A percentile compares a stretch with the other conserved stretches of the same genome.
Conservation (phyloP, 2,797 vertebrate species). For the Danio jaintianensis region DNA sequence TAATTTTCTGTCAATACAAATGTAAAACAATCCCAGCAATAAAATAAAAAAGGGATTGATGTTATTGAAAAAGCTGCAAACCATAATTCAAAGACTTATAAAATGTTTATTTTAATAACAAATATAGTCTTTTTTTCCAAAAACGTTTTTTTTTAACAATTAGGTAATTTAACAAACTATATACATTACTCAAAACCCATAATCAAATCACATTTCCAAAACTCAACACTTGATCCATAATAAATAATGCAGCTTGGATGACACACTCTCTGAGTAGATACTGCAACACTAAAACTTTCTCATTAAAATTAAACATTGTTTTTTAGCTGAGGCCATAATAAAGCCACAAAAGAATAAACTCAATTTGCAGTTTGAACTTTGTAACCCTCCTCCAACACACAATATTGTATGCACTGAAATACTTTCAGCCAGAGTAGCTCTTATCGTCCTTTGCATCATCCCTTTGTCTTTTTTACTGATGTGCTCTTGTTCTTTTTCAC, state of each 20-base stretch:
- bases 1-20: background rate
- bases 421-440: background rate
- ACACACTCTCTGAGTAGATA: background rate
- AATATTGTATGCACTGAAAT: background rate
- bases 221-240: background rate
- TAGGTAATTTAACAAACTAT: background rate
- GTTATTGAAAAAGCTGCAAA: background rate
- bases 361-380: constrained; percentile 20
- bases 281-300: background rate
- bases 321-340: background rate
- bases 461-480: constrained; percentile 8
- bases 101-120: background rate
- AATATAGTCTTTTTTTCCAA: background rate
- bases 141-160: background rate
- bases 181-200: background rate
- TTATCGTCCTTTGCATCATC: background rate
- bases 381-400: background rate
- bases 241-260: constrained; percentile 26
- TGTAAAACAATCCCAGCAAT: background rate
- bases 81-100: background rate
- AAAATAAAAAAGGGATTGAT: background rate
- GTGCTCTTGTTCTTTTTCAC: background rate
- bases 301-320: background rate
- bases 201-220: background rate
- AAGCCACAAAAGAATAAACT: constrained; percentile 20